A percentile compares a stretch with the other conserved stretches of the same genome.
phyloP scores from a whole-genome alignment of 2,113 vertebrate genomes.

The Podiceps cristatus region DNA sequence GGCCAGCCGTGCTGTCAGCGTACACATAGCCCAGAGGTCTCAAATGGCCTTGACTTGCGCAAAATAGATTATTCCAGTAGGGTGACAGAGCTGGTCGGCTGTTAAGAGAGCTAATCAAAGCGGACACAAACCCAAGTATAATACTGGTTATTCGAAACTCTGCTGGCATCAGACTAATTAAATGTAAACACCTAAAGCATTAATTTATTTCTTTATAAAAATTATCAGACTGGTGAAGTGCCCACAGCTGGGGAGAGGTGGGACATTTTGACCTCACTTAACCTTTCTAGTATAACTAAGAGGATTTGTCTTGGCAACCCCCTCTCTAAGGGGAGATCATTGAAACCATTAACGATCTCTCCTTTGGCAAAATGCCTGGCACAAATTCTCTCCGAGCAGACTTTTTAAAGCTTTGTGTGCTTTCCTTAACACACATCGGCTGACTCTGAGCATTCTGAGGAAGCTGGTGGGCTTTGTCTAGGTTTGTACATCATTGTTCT shows the following conservation, averaged over 20 bases:
- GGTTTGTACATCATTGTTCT: background rate
- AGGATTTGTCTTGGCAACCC: slow-evolving; percentile 58
- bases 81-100: slow-evolving; percentile 17
- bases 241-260: slow-evolving; percentile 48
- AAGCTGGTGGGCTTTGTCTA: background rate
- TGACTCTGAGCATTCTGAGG: background rate
- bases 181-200: slow-evolving; percentile 58
- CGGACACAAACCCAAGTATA: slow-evolving; percentile 28
- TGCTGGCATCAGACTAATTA: slow-evolving; percentile 32
- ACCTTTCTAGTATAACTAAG: slow-evolving; percentile 53
- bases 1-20: background rate
- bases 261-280: slow-evolving; percentile 70
- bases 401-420: slow-evolving; percentile 28
- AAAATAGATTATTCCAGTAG: slow-evolving; percentile 46
- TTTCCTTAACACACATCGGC: background rate
- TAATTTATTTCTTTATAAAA: slow-evolving; percentile 60
- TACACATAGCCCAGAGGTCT: background rate
- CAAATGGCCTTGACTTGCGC: slow-evolving; percentile 47
- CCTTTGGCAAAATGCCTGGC: slow-evolving; percentile 51
- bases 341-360: slow-evolving; percentile 52
- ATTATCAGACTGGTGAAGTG: slow-evolving; percentile 39
- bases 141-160: slow-evolving; percentile 36
- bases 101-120: slow-evolving; percentile 43
- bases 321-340: slow-evolving; percentile 40
- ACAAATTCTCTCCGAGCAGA: slow-evolving; percentile 20